A percentile compares a stretch with the other conserved stretches of the same genome.
These are phyloP conservation scores for Neodiprion fabricii DNA, from an alignment of 1,140 invertebrate genomes.

Conservation along the genomic window DNA sequence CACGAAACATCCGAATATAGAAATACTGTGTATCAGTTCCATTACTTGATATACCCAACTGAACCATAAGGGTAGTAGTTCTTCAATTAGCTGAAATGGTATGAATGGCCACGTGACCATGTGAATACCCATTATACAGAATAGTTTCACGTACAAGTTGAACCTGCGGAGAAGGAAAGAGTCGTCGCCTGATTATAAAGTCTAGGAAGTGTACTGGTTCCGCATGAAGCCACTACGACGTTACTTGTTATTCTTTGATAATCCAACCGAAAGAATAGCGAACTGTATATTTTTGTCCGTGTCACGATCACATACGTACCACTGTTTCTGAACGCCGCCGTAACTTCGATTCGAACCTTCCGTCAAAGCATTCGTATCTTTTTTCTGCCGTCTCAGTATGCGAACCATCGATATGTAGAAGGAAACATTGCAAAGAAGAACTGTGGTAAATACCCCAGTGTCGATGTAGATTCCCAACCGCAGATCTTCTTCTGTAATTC, in stretches of 20 bases:
- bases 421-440: not conserved
- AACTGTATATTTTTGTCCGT: not conserved
- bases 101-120: not conserved
- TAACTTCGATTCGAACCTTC: not conserved
- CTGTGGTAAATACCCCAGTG: not conserved
- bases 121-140: not conserved
- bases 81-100: not conserved
- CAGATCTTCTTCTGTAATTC: not conserved
- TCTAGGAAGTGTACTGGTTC: too few species aligned
- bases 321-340: not conserved
- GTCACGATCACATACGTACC: not conserved
- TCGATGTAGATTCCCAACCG: not conserved
- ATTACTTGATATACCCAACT: not conserved
- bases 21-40: not conserved
- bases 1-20: not conserved
- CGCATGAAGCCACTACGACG: too few species aligned
- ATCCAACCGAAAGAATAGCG: not conserved
- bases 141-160: not conserved
- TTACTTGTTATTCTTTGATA: too few species aligned
- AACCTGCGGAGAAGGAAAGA: not conserved
- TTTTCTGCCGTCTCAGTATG: not conserved
- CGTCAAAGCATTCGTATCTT: not conserved
- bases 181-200: too few species aligned
- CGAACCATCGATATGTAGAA: not conserved
- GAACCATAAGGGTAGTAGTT: not conserved